Evolutionary conservation across 2,113 vertebrate species (phyloP).

Genomic region (Hippolais icterina): DNA sequence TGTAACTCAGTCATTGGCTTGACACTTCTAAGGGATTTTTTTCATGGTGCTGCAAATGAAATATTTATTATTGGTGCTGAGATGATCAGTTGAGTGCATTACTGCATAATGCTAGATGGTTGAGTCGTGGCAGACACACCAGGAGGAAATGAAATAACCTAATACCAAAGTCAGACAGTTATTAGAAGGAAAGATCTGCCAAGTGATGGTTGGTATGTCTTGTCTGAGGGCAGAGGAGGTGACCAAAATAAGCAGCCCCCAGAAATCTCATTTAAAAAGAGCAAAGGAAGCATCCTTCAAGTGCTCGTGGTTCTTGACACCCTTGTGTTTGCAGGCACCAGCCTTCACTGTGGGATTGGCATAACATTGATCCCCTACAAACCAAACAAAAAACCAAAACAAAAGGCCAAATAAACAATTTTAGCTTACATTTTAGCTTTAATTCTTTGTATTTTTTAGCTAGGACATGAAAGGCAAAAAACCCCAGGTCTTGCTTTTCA

Average conservation of each 20-base stretch:
- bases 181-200: neutral
- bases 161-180: neutral
- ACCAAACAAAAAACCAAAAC: neutral
- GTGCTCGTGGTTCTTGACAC: neutral
- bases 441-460: neutral
- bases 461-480: neutral
- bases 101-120: accelerated
- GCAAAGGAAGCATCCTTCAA: accelerated
- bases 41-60: neutral
- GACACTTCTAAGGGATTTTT: neutral
- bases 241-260: neutral
- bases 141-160: neutral
- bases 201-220: neutral
- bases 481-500: neutral
- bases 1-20: neutral
- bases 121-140: neutral
- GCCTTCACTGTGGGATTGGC: neutral
- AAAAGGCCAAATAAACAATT: neutral
- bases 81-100: neutral
- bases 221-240: neutral
- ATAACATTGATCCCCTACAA: neutral
- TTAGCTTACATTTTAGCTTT: neutral
- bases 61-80: neutral
- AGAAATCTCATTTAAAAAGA: neutral
- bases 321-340: neutral